Conservation (phyloP, 2,113 vertebrate species). For the Notiomystis cincta region DNA sequence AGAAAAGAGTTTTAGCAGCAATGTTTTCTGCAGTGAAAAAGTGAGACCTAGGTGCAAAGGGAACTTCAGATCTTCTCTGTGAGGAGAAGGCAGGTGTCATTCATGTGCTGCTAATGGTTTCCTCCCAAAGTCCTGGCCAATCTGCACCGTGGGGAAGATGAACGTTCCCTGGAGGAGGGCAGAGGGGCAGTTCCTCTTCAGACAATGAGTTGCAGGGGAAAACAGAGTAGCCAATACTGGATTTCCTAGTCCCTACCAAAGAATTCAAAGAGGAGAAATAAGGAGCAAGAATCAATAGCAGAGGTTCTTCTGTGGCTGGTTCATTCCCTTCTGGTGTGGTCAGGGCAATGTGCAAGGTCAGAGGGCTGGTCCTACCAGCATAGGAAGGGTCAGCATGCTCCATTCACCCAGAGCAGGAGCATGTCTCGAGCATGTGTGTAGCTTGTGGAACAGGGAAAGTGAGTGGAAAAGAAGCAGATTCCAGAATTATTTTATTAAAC, state of each 20-base stretch:
- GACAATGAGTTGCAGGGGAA: background rate
- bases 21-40: background rate
- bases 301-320: background rate
- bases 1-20: background rate
- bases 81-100: background rate
- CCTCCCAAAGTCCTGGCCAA: background rate
- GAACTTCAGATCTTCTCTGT: background rate
- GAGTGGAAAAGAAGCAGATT: background rate
- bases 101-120: background rate
- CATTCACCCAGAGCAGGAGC: background rate
- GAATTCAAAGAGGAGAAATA: background rate
- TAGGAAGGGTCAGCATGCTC: background rate
- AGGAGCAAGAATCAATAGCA: background rate
- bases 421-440: accelerated
- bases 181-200: background rate
- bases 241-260: background rate
- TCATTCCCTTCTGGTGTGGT: background rate
- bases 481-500: background rate
- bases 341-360: background rate
- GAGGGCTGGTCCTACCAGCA: background rate
- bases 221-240: background rate
- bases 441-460: background rate
- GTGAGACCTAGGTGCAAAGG: background rate
- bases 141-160: background rate
- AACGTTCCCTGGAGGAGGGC: background rate